phyloP scores from a whole-genome alignment of 2,113 vertebrate genomes.

The Percina caprodes region DNA sequence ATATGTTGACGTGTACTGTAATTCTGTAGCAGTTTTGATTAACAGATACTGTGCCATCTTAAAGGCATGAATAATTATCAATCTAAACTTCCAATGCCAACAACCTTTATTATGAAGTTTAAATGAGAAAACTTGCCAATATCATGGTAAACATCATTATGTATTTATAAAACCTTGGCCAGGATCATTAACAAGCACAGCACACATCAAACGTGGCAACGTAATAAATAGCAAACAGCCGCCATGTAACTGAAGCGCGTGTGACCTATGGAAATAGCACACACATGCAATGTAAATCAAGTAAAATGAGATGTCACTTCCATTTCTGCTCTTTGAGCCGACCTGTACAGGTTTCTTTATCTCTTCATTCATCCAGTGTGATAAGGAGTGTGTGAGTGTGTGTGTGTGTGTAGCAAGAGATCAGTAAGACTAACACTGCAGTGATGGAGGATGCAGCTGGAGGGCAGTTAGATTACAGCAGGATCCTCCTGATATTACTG shows the following conservation, averaged over 20 bases:
- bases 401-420: conserved; percentile 22
- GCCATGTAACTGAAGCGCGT: conserved; percentile 9
- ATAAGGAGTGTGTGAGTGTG: neutral
- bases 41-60: conserved; percentile 20
- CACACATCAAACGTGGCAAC: conserved; percentile 50
- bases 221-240: conserved; percentile 58
- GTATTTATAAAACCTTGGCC: conserved; percentile 67
- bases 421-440: conserved; percentile 24
- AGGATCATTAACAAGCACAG: conserved; percentile 48
- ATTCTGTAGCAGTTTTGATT: conserved; percentile 13
- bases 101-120: conserved; percentile 53
- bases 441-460: conserved; percentile 34
- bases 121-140: conserved; percentile 49
- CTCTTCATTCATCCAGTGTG: conserved; percentile 6
- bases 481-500: conserved; percentile 47
- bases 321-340: neutral
- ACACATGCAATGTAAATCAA: conserved; percentile 56
- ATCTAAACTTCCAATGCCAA: conserved; percentile 26
- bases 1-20: neutral
- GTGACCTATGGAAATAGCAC: conserved; percentile 43
- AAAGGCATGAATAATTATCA: conserved; percentile 42
- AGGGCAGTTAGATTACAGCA: conserved; percentile 28
- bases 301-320: conserved; percentile 45
- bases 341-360: neutral
- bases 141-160: conserved; percentile 65